Conservation (phyloP, 2,113 vertebrate species). For the Cromileptes altivelis region DNA sequence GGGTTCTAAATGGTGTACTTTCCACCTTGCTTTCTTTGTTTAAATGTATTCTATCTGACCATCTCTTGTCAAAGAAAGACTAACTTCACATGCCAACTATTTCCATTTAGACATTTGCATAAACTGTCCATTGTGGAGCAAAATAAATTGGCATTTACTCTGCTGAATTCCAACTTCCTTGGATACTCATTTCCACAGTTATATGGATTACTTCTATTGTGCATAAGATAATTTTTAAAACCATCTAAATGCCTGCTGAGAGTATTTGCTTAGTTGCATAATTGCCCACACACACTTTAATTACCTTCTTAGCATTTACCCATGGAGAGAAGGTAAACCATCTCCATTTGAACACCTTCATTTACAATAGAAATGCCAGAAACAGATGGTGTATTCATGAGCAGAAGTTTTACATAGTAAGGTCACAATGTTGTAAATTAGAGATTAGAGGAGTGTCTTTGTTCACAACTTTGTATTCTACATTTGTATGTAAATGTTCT, state of each 20-base stretch:
- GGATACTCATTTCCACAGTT: neutral
- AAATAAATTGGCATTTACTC: conserved; percentile 4
- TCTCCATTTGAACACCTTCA: conserved; percentile 2
- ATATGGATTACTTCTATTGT: neutral
- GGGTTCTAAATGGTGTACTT: neutral
- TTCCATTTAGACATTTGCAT: neutral
- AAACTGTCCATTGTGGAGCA: neutral
- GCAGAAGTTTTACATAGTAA: neutral
- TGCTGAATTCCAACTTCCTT: neutral
- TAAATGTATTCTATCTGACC: neutral
- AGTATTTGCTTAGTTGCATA: conserved; percentile 3
- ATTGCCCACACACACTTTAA: neutral
- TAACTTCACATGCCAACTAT: neutral
- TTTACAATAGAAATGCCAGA: conserved; percentile 2
- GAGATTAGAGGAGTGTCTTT: neutral
- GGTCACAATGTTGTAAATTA: neutral
- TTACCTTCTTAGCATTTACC: neutral
- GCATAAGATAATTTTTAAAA: neutral
- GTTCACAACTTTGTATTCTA: neutral
- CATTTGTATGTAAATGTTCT: neutral
- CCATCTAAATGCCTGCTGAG: conserved; percentile 1
- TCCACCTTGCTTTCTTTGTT: neutral
- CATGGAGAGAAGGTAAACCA: conserved; percentile 12
- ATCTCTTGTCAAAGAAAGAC: neutral
- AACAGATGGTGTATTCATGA: conserved; percentile 12